phyloP scores from a whole-genome alignment of 1,140 invertebrate species.

The Drosophila trapezifrons region DNA sequence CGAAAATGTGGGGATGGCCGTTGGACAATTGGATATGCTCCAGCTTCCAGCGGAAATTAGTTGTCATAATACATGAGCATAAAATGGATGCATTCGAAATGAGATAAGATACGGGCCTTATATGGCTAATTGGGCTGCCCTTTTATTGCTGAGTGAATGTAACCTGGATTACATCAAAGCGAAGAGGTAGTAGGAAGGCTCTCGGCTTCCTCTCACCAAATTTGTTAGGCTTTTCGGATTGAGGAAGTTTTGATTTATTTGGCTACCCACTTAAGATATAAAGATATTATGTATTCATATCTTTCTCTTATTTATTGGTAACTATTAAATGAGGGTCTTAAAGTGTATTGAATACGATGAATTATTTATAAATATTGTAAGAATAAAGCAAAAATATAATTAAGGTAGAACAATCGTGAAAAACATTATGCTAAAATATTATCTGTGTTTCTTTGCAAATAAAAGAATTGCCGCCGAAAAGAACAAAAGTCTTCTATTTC shows the following conservation, averaged over 20 bases:
- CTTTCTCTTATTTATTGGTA: neutral
- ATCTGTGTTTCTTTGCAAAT: neutral
- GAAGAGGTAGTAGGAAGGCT: neutral
- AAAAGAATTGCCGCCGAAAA: neutral
- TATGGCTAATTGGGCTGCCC: conserved; percentile 50
- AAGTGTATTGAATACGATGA: too few relatives aligned
- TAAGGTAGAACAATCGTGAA: neutral
- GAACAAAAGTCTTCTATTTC: too few relatives aligned
- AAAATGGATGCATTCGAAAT: conserved; percentile 50
- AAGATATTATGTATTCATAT: conserved; percentile 5
- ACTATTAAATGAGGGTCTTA: neutral
- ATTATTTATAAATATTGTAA: too few relatives aligned
- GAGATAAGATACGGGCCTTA: conserved; percentile 27
- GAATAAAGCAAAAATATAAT: neutral
- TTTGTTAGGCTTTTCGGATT: neutral
- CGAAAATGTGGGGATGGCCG: conserved; percentile 43
- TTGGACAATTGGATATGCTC: conserved; percentile 33
- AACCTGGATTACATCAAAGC: conserved; percentile 13
- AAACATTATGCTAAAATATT: too few relatives aligned
- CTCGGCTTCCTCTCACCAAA: conserved; percentile 33
- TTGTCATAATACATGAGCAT: conserved; percentile 61
- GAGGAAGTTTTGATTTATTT: conserved; percentile 17
- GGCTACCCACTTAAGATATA: conserved; percentile 33
- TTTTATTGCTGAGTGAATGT: conserved; percentile 21
- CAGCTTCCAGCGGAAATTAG: conserved; percentile 62